A percentile compares a stretch with the other conserved stretches of the same genome.
phyloP scores from a whole-genome alignment of 1,140 invertebrate species.

The Chelonus insularis region DNA sequence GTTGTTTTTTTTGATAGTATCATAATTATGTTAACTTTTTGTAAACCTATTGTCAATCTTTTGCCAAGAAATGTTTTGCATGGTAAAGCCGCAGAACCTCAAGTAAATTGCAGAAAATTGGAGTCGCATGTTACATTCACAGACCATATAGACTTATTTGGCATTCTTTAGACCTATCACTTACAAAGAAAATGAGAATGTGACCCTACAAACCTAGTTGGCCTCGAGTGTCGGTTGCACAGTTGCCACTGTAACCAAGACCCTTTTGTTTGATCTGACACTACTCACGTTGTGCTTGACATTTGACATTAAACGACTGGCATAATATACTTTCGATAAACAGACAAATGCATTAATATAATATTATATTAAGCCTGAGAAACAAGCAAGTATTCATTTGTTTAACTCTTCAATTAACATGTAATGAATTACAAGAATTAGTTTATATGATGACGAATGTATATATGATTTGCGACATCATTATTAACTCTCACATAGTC shows the following conservation, averaged over 20 bases:
- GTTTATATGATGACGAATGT: conserved; percentile 2
- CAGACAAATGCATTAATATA: too few species aligned
- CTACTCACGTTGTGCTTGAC: background rate
- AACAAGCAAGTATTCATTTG: too few species aligned
- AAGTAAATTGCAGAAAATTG: background rate
- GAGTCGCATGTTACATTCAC: background rate
- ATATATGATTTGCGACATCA: conserved; percentile 1
- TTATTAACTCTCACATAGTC: conserved; percentile 1
- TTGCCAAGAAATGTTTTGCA: too few species aligned
- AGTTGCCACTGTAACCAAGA: background rate
- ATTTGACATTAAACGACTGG: conserved; percentile 6
- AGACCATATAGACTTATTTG: background rate
- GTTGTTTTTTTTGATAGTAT: too few species aligned
- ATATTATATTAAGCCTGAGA: too few species aligned
- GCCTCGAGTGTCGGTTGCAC: conserved; percentile 9
- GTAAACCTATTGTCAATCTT: too few species aligned
- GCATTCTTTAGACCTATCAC: background rate
- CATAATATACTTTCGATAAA: too few species aligned
- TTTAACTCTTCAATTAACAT: conserved; percentile 5
- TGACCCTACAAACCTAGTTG: conserved; percentile 10
- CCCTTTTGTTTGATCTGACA: background rate
- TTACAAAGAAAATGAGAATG: background rate
- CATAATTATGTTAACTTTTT: too few species aligned
- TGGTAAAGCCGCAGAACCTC: too few species aligned
- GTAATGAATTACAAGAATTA: conserved; percentile 9